Base-by-base conservation (phyloP, 2,888 invertebrate species). In the Ramazzottius varieornatus region DNA sequence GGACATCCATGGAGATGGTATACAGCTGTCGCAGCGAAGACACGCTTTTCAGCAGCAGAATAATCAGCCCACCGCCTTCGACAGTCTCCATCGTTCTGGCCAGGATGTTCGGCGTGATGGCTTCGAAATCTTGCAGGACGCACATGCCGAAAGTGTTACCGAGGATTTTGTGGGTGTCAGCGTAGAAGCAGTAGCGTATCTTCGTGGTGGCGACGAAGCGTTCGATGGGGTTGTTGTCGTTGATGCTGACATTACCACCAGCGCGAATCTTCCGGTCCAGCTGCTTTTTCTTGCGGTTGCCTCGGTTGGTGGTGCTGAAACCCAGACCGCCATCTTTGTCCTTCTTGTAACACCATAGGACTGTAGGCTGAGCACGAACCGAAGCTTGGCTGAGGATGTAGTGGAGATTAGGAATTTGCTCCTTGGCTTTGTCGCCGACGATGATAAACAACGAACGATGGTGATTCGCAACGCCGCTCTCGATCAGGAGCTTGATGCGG, bases 281-380 rank as follows among this genome's bases (percentile, higher is more conserved):
- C 8, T 20, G 40, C 40, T 40, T 40, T 13, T 40, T 8, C 29
- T 54, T 54, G n/a, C 54, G 54, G 16, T 54, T 54, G n/a, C 4
- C 33, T 13, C 20, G 1, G 29, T 46, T 34, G 64, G 68, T 76
- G 86, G 86, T 86, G 78, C 86, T 86, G 69, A 89, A 88, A 33
- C 87, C 88, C 71, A 90, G 83, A 8, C 20, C 20, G 20, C 40
- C 20, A 40, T 13, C 20, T 20, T 40, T 40, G 73, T 91, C 88
- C 83, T 94, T 82, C 72, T 98, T 99, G 76, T 98, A 98, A 75
- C 98, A 98, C 98, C 98, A 98, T 13, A 98, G 78, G 1, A 99
- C 91, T 63, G 86, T 85, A 0, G 96, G 96, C 46, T 94, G 81
- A 0, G 92, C 84, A 77, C 90, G 90, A 0, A 94, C 86, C 65